A percentile compares a stretch with the other conserved stretches of the same genome.
These are phyloP conservation scores for Psilopogon haemacephalus DNA, from an alignment of 2,113 vertebrate genomes.

Conservation along the genomic window DNA sequence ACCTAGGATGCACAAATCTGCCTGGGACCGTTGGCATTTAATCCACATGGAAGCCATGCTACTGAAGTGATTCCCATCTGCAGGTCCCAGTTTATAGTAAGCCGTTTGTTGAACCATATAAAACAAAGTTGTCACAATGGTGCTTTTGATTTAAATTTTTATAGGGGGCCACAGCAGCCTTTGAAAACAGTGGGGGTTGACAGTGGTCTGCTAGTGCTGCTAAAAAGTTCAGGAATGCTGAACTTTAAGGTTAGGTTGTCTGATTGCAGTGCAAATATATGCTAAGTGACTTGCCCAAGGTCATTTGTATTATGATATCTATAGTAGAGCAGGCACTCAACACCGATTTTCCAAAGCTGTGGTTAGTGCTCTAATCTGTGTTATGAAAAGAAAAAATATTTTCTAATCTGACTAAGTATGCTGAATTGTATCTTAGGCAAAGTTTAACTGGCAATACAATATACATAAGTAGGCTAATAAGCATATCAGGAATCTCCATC, in stretches of 20 bases:
- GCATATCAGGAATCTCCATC: constrained; percentile 54
- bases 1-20: neutral
- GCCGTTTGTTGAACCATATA: constrained; percentile 11
- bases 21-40: neutral
- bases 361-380: constrained; percentile 59
- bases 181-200: constrained; percentile 58
- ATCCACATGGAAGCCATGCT: neutral
- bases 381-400: constrained; percentile 68
- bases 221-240: constrained; percentile 67
- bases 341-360: constrained; percentile 59
- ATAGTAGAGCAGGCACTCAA: constrained; percentile 46
- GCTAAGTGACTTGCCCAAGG: constrained; percentile 70
- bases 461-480: constrained; percentile 54
- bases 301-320: constrained; percentile 70
- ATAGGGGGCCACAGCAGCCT: neutral
- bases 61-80: neutral
- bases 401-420: constrained; percentile 62
- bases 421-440: constrained; percentile 60
- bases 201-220: constrained; percentile 48
- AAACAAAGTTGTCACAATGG: constrained; percentile 41
- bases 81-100: neutral
- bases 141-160: constrained; percentile 48
- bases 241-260: constrained; percentile 69
- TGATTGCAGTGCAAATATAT: constrained; percentile 71
- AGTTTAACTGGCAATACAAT: constrained; percentile 65